Percentiles rank a stretch among this genome's conserved stretches.
Evolutionary conservation across 2,113 vertebrate species (phyloP).

Genomic region (Cisticola juncidis): DNA sequence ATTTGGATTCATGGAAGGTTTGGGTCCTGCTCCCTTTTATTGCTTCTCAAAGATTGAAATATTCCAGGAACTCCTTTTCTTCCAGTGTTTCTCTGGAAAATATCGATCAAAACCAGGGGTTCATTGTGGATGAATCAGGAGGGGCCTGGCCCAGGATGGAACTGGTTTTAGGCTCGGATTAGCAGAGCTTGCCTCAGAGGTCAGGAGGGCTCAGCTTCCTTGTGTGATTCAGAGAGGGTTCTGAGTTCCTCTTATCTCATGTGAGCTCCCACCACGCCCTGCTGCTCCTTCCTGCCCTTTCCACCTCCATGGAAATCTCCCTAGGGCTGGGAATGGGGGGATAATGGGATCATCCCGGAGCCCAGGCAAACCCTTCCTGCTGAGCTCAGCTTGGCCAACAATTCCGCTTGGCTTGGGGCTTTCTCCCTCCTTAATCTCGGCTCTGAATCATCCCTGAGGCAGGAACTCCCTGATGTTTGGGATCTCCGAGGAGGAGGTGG

Average conservation of each 20-base stretch:
- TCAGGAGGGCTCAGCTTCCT: background rate
- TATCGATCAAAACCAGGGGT: background rate
- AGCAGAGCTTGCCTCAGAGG: background rate
- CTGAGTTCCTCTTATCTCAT: background rate
- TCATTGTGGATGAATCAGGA: background rate
- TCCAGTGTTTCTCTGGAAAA: background rate
- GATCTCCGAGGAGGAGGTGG: background rate
- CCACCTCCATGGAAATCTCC: background rate
- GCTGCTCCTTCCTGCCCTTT: background rate
- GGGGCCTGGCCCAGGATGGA: background rate
- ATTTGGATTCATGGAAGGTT: background rate
- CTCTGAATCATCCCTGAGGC: conserved; percentile 34
- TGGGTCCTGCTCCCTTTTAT: background rate
- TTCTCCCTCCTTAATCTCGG: conserved; percentile 17
- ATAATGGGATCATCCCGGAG: conserved; percentile 8
- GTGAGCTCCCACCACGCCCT: background rate
- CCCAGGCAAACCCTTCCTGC: conserved; percentile 2
- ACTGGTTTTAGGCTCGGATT: background rate
- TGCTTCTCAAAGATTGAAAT: background rate
- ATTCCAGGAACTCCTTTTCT: background rate
- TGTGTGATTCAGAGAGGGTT: background rate
- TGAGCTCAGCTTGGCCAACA: conserved; percentile 2
- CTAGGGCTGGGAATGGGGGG: background rate
- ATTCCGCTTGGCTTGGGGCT: conserved; percentile 32
- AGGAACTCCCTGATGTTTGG: conserved; percentile 37